These are phyloP conservation scores for Erynnis tages DNA, from an alignment of 2,888 invertebrate species.

Conservation along the genomic window DNA sequence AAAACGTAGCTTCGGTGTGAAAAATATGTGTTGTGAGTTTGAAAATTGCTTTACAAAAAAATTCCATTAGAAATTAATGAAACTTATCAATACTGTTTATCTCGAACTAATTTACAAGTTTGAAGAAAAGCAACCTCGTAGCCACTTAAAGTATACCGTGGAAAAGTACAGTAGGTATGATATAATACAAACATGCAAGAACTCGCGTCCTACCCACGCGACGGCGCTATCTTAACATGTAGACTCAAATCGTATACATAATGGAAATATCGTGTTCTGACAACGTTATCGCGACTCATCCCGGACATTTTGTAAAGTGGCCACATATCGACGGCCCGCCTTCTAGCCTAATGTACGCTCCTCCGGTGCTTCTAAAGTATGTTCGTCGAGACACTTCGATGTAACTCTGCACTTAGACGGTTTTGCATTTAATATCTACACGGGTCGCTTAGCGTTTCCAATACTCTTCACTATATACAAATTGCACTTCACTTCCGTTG, in stretches of 20 bases:
- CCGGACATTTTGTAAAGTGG: constrained; percentile 80
- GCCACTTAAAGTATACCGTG: constrained; percentile 12
- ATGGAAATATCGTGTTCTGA: constrained; percentile 82
- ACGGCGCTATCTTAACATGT: constrained; percentile 74
- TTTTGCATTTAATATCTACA: constrained; percentile 39
- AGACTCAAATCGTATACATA: constrained; percentile 82
- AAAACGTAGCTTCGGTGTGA: neutral
- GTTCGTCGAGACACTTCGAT: constrained; percentile 49
- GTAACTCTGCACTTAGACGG: constrained; percentile 63
- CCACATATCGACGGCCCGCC: constrained; percentile 64
- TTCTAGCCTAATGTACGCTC: constrained; percentile 44
- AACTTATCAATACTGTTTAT: constrained; percentile 20
- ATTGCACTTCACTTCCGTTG: constrained; percentile 29
- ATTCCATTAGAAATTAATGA: constrained; percentile 1
- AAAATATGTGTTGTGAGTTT: constrained; percentile 5
- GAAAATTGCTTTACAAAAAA: constrained; percentile 12
- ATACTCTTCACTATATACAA: constrained; percentile 30
- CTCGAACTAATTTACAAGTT: constrained; percentile 21
- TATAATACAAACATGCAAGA: constrained; percentile 43
- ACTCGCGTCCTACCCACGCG: constrained; percentile 60
- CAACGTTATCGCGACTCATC: constrained; percentile 79
- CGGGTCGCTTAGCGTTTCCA: constrained; percentile 28
- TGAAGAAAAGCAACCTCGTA: constrained; percentile 20
- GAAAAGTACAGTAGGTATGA: constrained; percentile 37
- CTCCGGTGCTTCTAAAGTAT: constrained; percentile 55